phyloP scores from a whole-genome alignment of 1,140 invertebrate species.

The Lepidurus arcticus region DNA sequence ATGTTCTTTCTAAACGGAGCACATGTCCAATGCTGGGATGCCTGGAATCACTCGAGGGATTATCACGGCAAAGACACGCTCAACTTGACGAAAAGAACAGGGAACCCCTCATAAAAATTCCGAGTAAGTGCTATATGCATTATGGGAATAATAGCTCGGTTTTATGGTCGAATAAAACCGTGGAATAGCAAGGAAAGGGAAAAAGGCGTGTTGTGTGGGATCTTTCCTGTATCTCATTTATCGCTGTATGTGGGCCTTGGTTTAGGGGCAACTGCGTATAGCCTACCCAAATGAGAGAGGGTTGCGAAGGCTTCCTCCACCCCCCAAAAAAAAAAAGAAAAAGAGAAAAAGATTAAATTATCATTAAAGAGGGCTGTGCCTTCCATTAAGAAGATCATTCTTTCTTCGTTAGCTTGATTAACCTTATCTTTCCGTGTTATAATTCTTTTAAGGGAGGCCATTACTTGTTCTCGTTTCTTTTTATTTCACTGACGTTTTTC shows the following conservation, averaged over 20 bases:
- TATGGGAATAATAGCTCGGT: conserved; percentile 11
- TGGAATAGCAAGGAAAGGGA: conserved; percentile 1
- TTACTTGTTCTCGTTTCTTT: not conserved
- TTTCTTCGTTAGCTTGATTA: conserved; percentile 10
- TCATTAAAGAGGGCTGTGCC: not conserved
- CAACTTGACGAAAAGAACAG: not conserved
- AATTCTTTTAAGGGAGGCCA: not conserved
- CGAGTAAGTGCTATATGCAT: conserved; percentile 3
- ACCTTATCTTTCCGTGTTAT: conserved; percentile 5
- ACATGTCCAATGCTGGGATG: not conserved
- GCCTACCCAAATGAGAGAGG: conserved; percentile 17
- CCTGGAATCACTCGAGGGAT: not conserved
- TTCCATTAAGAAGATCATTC: conserved; percentile 6
- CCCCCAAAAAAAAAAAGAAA: not conserved
- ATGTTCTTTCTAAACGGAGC: not conserved
- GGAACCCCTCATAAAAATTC: not conserved
- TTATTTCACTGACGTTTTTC: not conserved
- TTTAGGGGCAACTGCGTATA: not conserved
- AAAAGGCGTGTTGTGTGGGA: conserved; percentile 14
- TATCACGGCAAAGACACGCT: not conserved
- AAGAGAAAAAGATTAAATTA: not conserved
- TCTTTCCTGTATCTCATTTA: conserved; percentile 22
- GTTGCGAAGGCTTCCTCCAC: not conserved
- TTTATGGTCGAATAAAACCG: not conserved
- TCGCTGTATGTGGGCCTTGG: not conserved